Percentiles rank a stretch among this genome's conserved stretches.
Evolutionary conservation across 2,797 vertebrate genomes (phyloP).

Genomic region (Hirundo rustica): DNA sequence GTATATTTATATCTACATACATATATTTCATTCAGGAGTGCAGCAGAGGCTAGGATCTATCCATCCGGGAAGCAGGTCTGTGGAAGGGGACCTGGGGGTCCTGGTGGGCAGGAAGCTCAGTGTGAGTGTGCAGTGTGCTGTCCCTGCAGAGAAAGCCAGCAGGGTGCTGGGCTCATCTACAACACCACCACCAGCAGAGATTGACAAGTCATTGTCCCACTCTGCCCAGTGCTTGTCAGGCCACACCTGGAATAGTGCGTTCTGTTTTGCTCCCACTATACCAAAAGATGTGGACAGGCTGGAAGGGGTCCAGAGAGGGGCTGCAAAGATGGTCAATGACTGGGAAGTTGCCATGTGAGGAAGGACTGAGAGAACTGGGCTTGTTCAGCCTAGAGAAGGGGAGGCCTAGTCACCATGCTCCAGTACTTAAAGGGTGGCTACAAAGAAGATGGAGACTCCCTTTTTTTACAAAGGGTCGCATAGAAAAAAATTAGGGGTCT

Average conservation of each 20-base stretch:
- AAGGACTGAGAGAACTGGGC: neutral
- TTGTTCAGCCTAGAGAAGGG: neutral
- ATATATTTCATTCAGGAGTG: neutral
- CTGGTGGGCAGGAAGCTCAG: neutral
- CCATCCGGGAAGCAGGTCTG: neutral
- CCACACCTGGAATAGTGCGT: neutral
- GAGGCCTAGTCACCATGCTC: fast-evolving
- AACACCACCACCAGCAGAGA: neutral
- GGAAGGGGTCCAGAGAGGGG: neutral
- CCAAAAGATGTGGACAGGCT: neutral
- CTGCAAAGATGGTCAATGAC: neutral
- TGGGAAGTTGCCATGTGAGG: neutral
- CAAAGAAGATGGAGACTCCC: neutral
- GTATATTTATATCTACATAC: neutral
- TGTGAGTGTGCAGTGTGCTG: fast-evolving
- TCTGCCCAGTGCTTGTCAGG: neutral
- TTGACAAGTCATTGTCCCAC: too few species aligned
- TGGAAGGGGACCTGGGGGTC: neutral
- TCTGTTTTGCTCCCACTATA: neutral
- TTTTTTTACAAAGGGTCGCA: fast-evolving
- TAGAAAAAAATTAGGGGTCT: neutral
- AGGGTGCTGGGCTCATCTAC: neutral
- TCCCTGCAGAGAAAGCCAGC: neutral
- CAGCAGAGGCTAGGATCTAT: neutral
- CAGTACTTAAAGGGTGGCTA: neutral